These are phyloP conservation scores for Psococerastis gibbosa DNA, from an alignment of 2,888 invertebrate genomes.

Conservation along the genomic window DNA sequence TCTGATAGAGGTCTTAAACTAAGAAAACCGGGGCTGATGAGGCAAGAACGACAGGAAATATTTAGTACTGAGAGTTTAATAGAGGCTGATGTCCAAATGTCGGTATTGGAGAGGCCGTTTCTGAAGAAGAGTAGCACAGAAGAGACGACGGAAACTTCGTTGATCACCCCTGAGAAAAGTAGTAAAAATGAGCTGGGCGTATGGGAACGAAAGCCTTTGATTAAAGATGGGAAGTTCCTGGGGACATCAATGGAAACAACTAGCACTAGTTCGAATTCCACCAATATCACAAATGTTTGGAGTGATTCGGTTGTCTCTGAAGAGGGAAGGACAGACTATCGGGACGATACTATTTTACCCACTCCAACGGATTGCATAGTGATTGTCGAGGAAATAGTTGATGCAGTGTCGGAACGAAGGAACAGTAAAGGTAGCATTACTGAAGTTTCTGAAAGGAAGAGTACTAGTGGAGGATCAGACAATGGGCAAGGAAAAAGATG, in stretches of 20 bases:
- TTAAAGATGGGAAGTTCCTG: slow-evolving; percentile 2
- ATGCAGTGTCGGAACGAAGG: background rate
- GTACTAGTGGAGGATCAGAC: too few relatives aligned
- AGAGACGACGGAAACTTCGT: slow-evolving; percentile 4
- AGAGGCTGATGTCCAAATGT: background rate
- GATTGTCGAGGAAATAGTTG: background rate
- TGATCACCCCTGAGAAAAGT: slow-evolving; percentile 3
- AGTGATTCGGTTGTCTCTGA: slow-evolving; percentile 7
- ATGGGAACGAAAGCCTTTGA: background rate
- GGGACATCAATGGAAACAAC: slow-evolving; percentile 8
- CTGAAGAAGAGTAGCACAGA: background rate
- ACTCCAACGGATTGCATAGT: background rate
- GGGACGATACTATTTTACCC: background rate
- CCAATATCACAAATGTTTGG: slow-evolving; percentile 5
- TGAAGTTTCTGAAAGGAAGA: too few relatives aligned
- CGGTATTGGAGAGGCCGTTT: slow-evolving; percentile 4
- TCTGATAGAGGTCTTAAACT: background rate
- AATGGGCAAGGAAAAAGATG: too few relatives aligned
- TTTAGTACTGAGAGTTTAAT: slow-evolving; percentile 6
- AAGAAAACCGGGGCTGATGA: slow-evolving; percentile 1
- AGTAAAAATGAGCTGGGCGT: background rate
- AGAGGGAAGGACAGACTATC: background rate
- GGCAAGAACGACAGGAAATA: slow-evolving; percentile 8
- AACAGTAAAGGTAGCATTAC: too few relatives aligned
- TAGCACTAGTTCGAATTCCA: slow-evolving; percentile 8